These are phyloP conservation scores for Mizuhopecten yessoensis DNA, from an alignment of 1,140 invertebrate species.

Conservation along the genomic window DNA sequence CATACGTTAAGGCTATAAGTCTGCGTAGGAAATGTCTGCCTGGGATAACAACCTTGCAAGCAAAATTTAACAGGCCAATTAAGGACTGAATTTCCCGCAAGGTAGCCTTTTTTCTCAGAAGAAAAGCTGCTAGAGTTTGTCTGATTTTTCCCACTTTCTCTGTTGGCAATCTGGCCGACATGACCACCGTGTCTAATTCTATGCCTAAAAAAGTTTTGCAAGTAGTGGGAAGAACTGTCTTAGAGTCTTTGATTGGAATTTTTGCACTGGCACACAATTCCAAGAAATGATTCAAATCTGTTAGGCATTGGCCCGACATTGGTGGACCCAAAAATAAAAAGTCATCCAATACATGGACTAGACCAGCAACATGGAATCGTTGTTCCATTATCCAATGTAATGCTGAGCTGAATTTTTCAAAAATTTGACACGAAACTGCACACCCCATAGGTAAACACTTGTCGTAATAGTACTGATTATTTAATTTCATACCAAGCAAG, in stretches of 20 bases:
- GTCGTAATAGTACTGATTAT: not conserved
- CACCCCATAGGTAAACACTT: too few species aligned
- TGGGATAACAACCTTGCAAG: conserved; percentile 48
- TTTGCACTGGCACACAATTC: not conserved
- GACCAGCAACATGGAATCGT: too few species aligned
- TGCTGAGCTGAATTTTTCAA: too few species aligned
- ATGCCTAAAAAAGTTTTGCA: conserved; percentile 52
- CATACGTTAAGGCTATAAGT: conserved; percentile 50
- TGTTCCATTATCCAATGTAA: too few species aligned
- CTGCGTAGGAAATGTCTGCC: conserved; percentile 53
- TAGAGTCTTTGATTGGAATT: not conserved
- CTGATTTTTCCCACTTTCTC: conserved; percentile 51
- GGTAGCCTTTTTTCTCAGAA: not conserved
- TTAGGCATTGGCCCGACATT: too few species aligned
- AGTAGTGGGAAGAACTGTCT: conserved; percentile 43
- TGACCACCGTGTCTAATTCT: conserved; percentile 48
- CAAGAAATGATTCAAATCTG: not conserved
- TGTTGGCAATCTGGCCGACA: conserved; percentile 47
- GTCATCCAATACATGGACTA: too few species aligned
- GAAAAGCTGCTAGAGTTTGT: not conserved
- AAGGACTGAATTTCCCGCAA: not conserved
- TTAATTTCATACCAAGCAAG: too few species aligned
- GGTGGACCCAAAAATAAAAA: too few species aligned
- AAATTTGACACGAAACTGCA: too few species aligned
- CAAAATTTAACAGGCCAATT: conserved; percentile 54